Base-by-base conservation (phyloP, 2,888 invertebrate genomes). In the Tolmerus cingulatus region DNA sequence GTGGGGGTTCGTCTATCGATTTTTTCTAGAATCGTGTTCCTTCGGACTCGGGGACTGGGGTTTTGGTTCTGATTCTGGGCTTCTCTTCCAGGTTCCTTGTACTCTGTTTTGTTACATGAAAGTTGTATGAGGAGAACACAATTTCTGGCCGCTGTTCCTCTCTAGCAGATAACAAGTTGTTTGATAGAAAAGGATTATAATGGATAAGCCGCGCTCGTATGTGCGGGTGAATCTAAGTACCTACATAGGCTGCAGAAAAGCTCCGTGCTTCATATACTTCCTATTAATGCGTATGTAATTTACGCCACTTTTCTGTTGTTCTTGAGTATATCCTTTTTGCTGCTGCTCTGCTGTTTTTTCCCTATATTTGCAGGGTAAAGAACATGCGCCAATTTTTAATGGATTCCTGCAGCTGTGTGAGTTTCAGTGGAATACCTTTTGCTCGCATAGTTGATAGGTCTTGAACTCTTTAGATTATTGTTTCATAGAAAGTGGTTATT, bases 331-430 rank as follows among this genome's bases (percentile, higher is more conserved):
- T 57, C 81, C 27, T 43, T 81, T 82, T 82, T 82, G 66, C 57
- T 40, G 37, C 5, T 46, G 30, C 40, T 46, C 51, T 16, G 19
- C 27, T 79, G 19, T 79, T 79, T 79, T 82, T 57, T 51, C 66
- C 51, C 57, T 57, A 57, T 57, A 57, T 57, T 82, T 51, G 23
- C 37, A 27, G 43, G 37, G 78, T 43, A 46, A 34, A 30, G 82
- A 66, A 66, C 82, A 82, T 82, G 82, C 82, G 82, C 82, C 23
- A 82, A 57, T 82, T 82, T 82, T 82, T 57, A 37, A 78, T 51
- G 30, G 57, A 66, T 82, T 66, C 16, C 14, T 37, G 30, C 14
- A 79, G 46, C 23, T 40, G 78, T 40, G 78, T 78, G 19, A 23
- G 55, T 57, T 46, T 55, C 76, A 30, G 16, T 37, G 57, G 0